A percentile compares a stretch with the other conserved stretches of the same genome.
Conservation (phyloP, 2,888 invertebrate genomes). For the Rhingia campestris region DNA sequence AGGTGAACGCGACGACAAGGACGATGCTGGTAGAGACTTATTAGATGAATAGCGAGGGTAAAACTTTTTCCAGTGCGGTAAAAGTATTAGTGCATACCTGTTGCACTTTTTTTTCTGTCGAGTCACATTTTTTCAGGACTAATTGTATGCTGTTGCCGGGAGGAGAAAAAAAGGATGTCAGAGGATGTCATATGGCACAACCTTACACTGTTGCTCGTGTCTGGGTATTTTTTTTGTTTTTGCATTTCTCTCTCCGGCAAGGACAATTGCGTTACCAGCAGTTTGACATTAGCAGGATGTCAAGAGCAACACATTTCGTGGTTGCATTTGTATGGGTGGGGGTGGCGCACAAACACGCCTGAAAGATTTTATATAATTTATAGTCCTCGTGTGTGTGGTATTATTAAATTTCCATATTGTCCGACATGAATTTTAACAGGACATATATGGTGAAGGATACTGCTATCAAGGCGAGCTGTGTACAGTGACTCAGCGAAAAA, state of each 20-base stretch:
- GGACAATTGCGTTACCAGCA: conserved; percentile 50
- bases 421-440: conserved; percentile 48
- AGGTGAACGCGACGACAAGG: background rate
- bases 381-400: conserved; percentile 44
- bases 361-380: conserved; percentile 39
- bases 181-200: conserved; percentile 60
- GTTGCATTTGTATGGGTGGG: background rate
- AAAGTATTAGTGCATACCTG: conserved; percentile 45
- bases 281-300: conserved; percentile 50
- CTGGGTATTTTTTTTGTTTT: conserved; percentile 16
- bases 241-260: conserved; percentile 31
- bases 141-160: conserved; percentile 23
- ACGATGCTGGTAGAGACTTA: conserved; percentile 4
- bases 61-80: conserved; percentile 7
- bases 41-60: conserved; percentile 34
- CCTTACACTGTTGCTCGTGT: conserved; percentile 31
- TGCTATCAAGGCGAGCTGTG: conserved; percentile 16
- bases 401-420: conserved; percentile 70
- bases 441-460: conserved; percentile 38
- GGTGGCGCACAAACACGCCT: conserved; percentile 14
- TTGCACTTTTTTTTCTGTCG: conserved; percentile 32
- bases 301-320: conserved; percentile 46
- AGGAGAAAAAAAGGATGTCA: conserved; percentile 23
- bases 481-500: conserved; percentile 35
- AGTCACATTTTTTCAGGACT: conserved; percentile 47